Conservation (phyloP, 2,113 vertebrate genomes). For the Ptilonorhynchus violaceus region DNA sequence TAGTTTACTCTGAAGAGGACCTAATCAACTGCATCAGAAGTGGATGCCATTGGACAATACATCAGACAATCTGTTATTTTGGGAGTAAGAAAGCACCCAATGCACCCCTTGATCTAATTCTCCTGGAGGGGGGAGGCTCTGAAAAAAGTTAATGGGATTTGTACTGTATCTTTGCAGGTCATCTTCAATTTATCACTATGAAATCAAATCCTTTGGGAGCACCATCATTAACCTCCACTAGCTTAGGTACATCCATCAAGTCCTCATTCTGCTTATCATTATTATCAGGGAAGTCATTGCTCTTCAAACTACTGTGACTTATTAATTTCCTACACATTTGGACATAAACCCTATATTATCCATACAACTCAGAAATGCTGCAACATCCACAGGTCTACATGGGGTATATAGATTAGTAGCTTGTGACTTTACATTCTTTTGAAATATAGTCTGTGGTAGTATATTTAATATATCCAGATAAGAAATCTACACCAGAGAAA, state of each 20-base stretch:
- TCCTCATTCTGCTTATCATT: constrained; percentile 1
- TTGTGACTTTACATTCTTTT: not conserved
- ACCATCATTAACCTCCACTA: constrained; percentile 5
- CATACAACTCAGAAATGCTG: constrained; percentile 4
- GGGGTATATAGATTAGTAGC: not conserved
- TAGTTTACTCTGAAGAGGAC: not conserved
- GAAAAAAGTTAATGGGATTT: not conserved
- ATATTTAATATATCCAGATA: not conserved
- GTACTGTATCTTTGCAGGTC: constrained; percentile 2
- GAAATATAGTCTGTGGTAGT: not conserved
- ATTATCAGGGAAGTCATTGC: constrained; percentile 10
- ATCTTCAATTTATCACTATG: constrained; percentile 30
- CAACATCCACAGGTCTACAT: not conserved
- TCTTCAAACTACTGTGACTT: not conserved
- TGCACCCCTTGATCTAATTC: not conserved
- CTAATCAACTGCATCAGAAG: not conserved
- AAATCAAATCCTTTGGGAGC: constrained; percentile 19
- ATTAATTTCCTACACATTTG: constrained; percentile 15
- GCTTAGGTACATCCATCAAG: constrained; percentile 7
- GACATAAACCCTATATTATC: not conserved
- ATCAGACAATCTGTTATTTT: not conserved
- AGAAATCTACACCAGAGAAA: not conserved
- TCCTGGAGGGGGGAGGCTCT: not conserved
- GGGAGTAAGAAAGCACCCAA: not conserved
- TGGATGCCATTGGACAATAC: not conserved